phyloP scores from a whole-genome alignment of 2,113 vertebrate genomes.

The Bos taurus region ARS-UCD2.0 NC_037333.1:107165001-107165500 shows the following conservation, averaged over 20 bases:
- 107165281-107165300: background rate
- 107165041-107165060: background rate
- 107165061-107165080: background rate
- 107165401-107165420: too few species aligned
- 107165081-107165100: background rate
- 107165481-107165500: background rate
- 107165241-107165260: background rate
- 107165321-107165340: background rate
- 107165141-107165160: background rate
- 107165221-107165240: background rate
- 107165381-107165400: background rate
- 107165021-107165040: background rate
- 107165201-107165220: background rate
- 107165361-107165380: too few species aligned
- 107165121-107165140: fast-evolving
- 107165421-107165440: too few species aligned
- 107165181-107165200: background rate
- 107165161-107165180: background rate
- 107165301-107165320: fast-evolving
- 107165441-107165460: background rate
- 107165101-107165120: background rate
- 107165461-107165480: background rate
- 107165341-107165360: background rate
- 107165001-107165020: background rate
- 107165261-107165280: background rate